These are phyloP conservation scores for Allolobophora icterica DNA, from an alignment of 2,888 invertebrate species.

Conservation along the genomic window DNA sequence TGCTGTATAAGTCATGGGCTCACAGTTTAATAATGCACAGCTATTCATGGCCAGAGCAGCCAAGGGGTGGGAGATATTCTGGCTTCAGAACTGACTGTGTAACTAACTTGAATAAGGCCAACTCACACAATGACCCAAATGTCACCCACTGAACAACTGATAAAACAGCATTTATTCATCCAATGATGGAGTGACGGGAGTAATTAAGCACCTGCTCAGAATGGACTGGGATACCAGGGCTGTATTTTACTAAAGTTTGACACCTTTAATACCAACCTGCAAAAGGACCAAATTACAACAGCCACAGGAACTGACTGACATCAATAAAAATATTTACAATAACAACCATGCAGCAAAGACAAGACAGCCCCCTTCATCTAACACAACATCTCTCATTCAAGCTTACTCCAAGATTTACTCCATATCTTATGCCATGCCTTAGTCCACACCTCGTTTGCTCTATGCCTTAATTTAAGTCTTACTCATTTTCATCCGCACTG, in stretches of 20 bases:
- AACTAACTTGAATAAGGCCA: not conserved
- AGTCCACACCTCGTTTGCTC: not conserved
- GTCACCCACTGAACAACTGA: too few relatives aligned
- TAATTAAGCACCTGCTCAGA: too few relatives aligned
- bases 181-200: too few relatives aligned
- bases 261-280: too few relatives aligned
- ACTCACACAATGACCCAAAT: too few relatives aligned
- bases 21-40: too few relatives aligned
- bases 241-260: too few relatives aligned
- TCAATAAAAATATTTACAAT: not conserved
- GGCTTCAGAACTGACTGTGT: not conserved
- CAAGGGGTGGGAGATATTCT: not conserved
- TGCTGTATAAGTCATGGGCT: too few relatives aligned
- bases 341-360: not conserved
- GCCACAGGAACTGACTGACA: conserved; percentile 5
- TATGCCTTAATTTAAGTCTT: not conserved
- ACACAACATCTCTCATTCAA: not conserved
- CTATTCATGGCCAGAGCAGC: not conserved
- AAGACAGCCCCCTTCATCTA: not conserved
- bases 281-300: not conserved
- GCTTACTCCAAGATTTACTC: not conserved
- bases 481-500: not conserved
- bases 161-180: too few relatives aligned
- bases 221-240: too few relatives aligned
- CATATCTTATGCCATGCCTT: not conserved